Percentiles rank a stretch among this genome's conserved stretches.
Evolutionary conservation across 2,888 invertebrate species (phyloP).

Genomic region (Tiliacea citrago): DNA sequence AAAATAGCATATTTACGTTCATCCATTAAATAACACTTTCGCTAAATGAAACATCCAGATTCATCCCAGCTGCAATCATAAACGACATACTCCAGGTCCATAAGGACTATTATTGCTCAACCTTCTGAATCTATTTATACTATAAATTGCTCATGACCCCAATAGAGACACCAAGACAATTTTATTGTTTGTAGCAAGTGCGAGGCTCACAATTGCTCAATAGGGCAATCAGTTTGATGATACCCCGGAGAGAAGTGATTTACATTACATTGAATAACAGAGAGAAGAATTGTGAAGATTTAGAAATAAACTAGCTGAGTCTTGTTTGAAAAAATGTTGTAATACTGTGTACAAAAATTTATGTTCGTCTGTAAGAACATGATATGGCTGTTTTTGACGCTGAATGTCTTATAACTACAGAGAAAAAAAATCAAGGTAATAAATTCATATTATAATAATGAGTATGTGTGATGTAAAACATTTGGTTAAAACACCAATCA

Average conservation of each 20-base stretch:
- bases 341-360: constrained; percentile 1
- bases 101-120: constrained; percentile 38
- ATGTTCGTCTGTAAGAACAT: background rate
- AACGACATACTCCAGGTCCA: background rate
- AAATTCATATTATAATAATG: background rate
- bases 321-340: background rate
- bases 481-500: background rate
- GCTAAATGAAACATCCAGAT: constrained; percentile 34
- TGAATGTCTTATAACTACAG: background rate
- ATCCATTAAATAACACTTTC: constrained; percentile 30
- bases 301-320: constrained; percentile 1
- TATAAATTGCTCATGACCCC: constrained; percentile 74
- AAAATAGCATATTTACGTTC: background rate
- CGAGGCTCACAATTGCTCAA: constrained; percentile 69
- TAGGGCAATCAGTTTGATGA: constrained; percentile 68
- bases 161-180: constrained; percentile 67
- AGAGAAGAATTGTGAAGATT: constrained; percentile 1
- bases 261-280: constrained; percentile 33
- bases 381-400: background rate
- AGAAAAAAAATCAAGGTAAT: constrained; percentile 11
- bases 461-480: background rate
- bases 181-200: constrained; percentile 68
- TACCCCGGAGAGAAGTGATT: constrained; percentile 54
- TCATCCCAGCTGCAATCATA: constrained; percentile 12
- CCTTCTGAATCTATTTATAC: constrained; percentile 46